Evolutionary conservation across 2,888 invertebrate genomes (phyloP).

Genomic region (Drosophila pseudotalamancana): DNA sequence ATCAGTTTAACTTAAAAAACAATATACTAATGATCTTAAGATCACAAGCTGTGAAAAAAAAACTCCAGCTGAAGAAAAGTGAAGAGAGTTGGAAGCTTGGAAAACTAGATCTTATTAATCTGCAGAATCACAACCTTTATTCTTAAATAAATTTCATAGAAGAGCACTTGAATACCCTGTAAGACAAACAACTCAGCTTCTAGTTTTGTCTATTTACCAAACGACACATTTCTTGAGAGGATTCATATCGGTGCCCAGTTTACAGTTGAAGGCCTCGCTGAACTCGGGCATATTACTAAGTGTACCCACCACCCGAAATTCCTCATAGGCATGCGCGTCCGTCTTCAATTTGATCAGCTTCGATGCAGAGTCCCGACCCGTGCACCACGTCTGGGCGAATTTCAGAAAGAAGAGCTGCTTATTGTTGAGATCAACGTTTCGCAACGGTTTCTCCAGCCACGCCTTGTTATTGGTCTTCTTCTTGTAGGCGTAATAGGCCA

Average conservation of each 20-base stretch:
- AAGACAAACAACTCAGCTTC: neutral
- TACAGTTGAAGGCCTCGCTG: conserved; percentile 91
- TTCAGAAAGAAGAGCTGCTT: conserved; percentile 96
- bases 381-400: conserved; percentile 90
- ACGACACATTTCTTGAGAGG: conserved; percentile 93
- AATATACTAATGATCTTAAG: too few species aligned
- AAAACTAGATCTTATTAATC: too few species aligned
- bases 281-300: conserved; percentile 94
- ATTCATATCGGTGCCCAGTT: conserved; percentile 91
- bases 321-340: conserved; percentile 95
- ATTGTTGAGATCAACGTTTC: conserved; percentile 93
- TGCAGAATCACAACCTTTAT: too few species aligned
- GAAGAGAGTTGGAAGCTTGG: too few species aligned
- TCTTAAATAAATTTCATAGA: too few species aligned
- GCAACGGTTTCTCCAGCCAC: conserved; percentile 87
- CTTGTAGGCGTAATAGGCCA: conserved; percentile 93
- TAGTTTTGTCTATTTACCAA: conserved; percentile 87
- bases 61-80: too few species aligned
- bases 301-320: conserved; percentile 93
- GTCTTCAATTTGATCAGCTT: conserved; percentile 89
- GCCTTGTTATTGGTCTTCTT: conserved; percentile 83
- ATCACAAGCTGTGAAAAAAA: too few species aligned
- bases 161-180: neutral
- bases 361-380: conserved; percentile 68
- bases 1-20: too few species aligned